Percentiles rank a stretch among this genome's conserved stretches.
phyloP scores from a whole-genome alignment of 2,888 invertebrate species.

The Criorhina ranunculi region DNA sequence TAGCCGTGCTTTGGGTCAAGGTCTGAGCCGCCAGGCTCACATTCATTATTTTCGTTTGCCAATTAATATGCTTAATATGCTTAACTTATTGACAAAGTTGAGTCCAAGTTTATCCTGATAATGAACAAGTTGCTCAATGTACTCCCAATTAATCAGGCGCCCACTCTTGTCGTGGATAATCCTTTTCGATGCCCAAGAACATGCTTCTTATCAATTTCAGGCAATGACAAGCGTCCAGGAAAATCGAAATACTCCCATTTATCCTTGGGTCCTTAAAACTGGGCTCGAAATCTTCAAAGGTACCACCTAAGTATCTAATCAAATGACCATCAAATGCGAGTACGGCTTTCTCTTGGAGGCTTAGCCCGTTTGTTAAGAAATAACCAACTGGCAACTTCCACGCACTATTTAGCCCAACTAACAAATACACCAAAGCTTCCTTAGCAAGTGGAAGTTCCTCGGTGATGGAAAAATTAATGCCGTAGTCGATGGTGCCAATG shows the following conservation, averaged over 20 bases:
- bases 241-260: background rate
- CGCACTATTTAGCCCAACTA: too few species aligned
- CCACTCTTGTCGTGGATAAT: background rate
- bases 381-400: too few species aligned
- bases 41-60: constrained; percentile 9
- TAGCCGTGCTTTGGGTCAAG: constrained; percentile 15
- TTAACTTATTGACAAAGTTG: constrained; percentile 13
- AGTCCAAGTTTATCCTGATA: constrained; percentile 3
- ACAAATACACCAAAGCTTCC: background rate
- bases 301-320: too few species aligned
- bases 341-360: too few species aligned
- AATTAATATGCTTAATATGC: background rate
- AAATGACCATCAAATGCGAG: too few species aligned
- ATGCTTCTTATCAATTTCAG: background rate
- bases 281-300: too few species aligned
- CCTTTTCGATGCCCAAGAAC: background rate
- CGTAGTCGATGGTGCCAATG: constrained; percentile 11
- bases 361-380: too few species aligned
- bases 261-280: too few species aligned
- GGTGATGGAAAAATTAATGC: background rate
- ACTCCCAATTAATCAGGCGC: constrained; percentile 6
- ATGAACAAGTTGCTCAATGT: background rate
- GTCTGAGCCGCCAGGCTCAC: constrained; percentile 12
- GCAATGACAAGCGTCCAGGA: constrained; percentile 28
- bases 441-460: constrained; percentile 5